Base-by-base conservation (phyloP, 2,888 invertebrate species). In the Synanthedon formicaeformis region DNA sequence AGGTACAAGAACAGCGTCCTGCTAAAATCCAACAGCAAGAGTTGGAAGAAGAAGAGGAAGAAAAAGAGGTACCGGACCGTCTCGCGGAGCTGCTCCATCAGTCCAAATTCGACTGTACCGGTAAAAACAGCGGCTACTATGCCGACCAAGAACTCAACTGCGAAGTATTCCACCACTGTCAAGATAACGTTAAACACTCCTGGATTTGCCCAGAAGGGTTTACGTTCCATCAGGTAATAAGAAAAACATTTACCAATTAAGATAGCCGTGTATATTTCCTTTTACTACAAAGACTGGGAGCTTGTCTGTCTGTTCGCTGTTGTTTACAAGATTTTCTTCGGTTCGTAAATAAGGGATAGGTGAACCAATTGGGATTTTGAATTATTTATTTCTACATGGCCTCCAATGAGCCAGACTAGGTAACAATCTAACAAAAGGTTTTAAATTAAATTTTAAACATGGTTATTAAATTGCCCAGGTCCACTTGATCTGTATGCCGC, bases 151-250 rank as follows among this genome's bases (percentile, higher is more conserved):
- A 93, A 50, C 89, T 97, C 23, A 91, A 91, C 66, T 97, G 96
- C 70, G 96, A 96, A 80, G 95, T 96, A 45, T 97, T 96, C 91
- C 96, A 96, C 73, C 96, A 96, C 78, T 96, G 96, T 72, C 95
- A 96, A 72, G 96, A 95, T 63, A 94, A 92, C 64, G 94, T 94
- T 45, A 93, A 92, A 68, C 96, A 96, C 78, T 96, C 96, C 2
- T 97, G 96, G 96, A 93, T 96, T 66, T 97, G 96, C 66, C 96
- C 96, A 0, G 95, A 96, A 66, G 96, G 96, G 53, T 96, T 96
- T 73, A 92, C 92, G 51, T 95, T 95, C 91, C 94, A 95, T 67
- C 94, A 94, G 89, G 93, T 93, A 78, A 62, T 4, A 34, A 23
- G 5, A 6, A 34, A 8, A 34, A 34, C 34, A 34, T 34, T 34